Conservation (phyloP, 1,140 invertebrate genomes). For the Drosophila tristis region DNA sequence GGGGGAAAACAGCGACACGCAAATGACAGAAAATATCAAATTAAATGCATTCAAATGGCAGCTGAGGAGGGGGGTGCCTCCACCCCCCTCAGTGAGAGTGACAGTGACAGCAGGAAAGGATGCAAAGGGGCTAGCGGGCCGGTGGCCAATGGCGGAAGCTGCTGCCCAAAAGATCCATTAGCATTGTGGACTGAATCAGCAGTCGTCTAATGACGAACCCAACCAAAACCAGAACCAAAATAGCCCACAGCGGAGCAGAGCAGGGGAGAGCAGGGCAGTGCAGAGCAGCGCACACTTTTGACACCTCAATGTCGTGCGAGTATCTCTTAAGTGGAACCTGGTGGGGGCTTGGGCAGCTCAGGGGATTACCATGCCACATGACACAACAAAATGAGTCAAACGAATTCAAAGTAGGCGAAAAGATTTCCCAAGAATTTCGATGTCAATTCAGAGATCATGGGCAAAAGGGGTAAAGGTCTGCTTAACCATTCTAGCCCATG, state of each 20-base stretch:
- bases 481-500: no score
- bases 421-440: no score
- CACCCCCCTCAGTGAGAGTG: neutral
- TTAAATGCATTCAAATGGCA: slow-evolving; percentile 70
- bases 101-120: neutral
- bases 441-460: no score
- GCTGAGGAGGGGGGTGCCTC: slow-evolving; percentile 55
- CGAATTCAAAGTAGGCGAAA: no score
- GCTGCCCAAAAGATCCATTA: slow-evolving; percentile 52
- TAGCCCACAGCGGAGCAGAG: slow-evolving; percentile 45
- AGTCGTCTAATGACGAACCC: slow-evolving; percentile 49
- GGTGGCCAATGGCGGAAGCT: neutral
- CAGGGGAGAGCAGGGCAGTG: neutral
- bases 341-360: slow-evolving; percentile 15
- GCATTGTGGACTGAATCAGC: slow-evolving; percentile 33
- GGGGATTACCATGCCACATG: slow-evolving; percentile 13
- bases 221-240: slow-evolving; percentile 37
- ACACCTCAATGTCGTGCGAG: slow-evolving; percentile 59
- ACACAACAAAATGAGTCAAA: slow-evolving; percentile 12
- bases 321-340: slow-evolving; percentile 24
- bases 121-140: neutral
- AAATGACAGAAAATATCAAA: slow-evolving; percentile 61
- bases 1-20: slow-evolving; percentile 30
- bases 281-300: slow-evolving; percentile 24
- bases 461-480: no score